phyloP scores from a whole-genome alignment of 1,140 invertebrate species.

The Manduca sexta region DNA sequence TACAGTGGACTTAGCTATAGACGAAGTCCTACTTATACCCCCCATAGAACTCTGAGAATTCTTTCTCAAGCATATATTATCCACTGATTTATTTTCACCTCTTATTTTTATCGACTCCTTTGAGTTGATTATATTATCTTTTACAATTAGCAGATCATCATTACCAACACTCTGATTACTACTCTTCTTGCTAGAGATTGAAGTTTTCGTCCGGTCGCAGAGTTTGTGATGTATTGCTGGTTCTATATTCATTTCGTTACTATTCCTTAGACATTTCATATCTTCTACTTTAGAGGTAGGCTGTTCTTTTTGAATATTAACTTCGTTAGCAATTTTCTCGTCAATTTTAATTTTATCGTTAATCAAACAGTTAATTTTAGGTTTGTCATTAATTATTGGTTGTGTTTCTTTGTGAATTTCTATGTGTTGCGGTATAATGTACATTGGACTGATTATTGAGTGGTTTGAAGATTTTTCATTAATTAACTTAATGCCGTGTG shows the following conservation, averaged over 20 bases:
- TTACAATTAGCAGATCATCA: conserved; percentile 40
- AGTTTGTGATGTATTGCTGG: conserved; percentile 75
- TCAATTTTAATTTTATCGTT: conserved; percentile 23
- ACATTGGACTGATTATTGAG: conserved; percentile 34
- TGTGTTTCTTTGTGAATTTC: conserved; percentile 16
- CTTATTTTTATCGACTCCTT: conserved; percentile 32
- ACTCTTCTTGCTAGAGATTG: conserved; percentile 58
- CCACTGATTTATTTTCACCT: conserved; percentile 26
- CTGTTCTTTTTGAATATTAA: conserved; percentile 30
- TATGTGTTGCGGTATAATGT: conserved; percentile 40
- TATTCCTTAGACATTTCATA: conserved; percentile 43
- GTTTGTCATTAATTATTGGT: conserved; percentile 16
- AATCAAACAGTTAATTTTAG: conserved; percentile 18
- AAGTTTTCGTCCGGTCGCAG: conserved; percentile 71
- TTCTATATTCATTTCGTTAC: conserved; percentile 61
- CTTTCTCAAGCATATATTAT: conserved; percentile 41
- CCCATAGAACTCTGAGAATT: conserved; percentile 68
- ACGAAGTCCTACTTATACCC: conserved; percentile 63
- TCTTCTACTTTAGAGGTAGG: conserved; percentile 37
- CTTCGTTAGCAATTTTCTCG: conserved; percentile 26
- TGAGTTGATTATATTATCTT: conserved; percentile 37
- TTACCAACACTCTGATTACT: conserved; percentile 45
- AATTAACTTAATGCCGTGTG: conserved; percentile 42
- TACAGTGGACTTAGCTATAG: conserved; percentile 61
- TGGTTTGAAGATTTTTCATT: conserved; percentile 46